These are phyloP conservation scores for Pseudanteris insignis DNA, from an alignment of 2,888 invertebrate species.

Conservation along the genomic window DNA sequence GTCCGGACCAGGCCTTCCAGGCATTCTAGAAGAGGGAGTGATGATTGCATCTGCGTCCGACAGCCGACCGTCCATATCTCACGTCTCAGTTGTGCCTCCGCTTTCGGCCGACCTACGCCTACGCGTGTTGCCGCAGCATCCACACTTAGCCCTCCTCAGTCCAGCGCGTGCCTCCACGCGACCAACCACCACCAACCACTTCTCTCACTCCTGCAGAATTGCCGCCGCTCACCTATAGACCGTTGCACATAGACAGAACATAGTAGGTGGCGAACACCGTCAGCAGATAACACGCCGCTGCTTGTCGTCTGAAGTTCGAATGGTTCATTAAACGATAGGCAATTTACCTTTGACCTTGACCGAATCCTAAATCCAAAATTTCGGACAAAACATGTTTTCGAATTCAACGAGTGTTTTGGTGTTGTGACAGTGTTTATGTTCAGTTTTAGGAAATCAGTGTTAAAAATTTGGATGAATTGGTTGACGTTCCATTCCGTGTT, in stretches of 20 bases:
- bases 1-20: too few species aligned
- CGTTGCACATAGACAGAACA: constrained; percentile 38
- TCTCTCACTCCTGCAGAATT: constrained; percentile 47
- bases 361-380: too few species aligned
- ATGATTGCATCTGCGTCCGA: constrained; percentile 23
- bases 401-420: too few species aligned
- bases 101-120: constrained; percentile 62
- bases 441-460: too few species aligned
- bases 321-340: constrained; percentile 22
- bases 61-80: constrained; percentile 20
- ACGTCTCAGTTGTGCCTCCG: constrained; percentile 41
- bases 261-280: constrained; percentile 42
- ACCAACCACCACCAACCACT: constrained; percentile 64
- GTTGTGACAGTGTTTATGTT: too few species aligned
- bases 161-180: constrained; percentile 67
- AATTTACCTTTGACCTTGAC: too few species aligned
- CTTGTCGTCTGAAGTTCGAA: constrained; percentile 6
- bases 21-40: constrained; percentile 38
- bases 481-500: too few species aligned
- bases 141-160: constrained; percentile 65
- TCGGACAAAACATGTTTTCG: too few species aligned
- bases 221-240: constrained; percentile 46
- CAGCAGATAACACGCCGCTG: constrained; percentile 32
- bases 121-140: constrained; percentile 64
- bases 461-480: too few species aligned